Evolutionary conservation across 2,113 vertebrate species (phyloP).

Genomic region (Ceyx melanurus): DNA sequence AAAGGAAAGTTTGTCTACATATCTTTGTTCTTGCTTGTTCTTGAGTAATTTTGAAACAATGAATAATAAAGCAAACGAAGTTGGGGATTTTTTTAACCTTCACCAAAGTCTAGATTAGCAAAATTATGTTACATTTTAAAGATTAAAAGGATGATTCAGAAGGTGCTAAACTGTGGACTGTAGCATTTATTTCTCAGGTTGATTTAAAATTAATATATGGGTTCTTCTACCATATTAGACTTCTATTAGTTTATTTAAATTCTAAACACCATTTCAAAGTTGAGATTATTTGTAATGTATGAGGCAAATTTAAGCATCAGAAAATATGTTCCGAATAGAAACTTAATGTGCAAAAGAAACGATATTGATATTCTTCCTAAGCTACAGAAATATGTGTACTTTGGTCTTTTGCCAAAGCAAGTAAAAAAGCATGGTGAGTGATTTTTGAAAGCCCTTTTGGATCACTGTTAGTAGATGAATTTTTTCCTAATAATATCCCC

Average conservation of each 20-base stretch:
- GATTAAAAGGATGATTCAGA: not conserved
- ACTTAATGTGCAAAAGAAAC: not conserved
- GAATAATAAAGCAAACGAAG: not conserved
- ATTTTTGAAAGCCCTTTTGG: not conserved
- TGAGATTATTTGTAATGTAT: not conserved
- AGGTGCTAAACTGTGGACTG: not conserved
- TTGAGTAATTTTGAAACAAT: not conserved
- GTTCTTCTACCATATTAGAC: not conserved
- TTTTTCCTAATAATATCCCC: not conserved
- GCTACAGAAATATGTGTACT: not conserved
- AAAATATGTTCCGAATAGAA: not conserved
- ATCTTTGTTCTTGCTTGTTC: not conserved
- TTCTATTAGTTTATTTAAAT: not conserved
- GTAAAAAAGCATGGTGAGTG: not conserved
- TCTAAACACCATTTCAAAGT: not conserved
- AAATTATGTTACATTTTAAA: not conserved
- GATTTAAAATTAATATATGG: not conserved
- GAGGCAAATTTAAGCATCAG: not conserved
- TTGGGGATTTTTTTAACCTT: too few relatives aligned
- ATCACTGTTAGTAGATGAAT: not conserved
- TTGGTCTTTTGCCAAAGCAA: not conserved
- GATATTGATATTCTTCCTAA: not conserved
- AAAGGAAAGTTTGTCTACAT: not conserved
- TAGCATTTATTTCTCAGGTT: not conserved
- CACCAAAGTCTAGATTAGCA: not conserved